Conservation (phyloP, 2,797 vertebrate genomes). For the Microhierax caerulescens region DNA sequence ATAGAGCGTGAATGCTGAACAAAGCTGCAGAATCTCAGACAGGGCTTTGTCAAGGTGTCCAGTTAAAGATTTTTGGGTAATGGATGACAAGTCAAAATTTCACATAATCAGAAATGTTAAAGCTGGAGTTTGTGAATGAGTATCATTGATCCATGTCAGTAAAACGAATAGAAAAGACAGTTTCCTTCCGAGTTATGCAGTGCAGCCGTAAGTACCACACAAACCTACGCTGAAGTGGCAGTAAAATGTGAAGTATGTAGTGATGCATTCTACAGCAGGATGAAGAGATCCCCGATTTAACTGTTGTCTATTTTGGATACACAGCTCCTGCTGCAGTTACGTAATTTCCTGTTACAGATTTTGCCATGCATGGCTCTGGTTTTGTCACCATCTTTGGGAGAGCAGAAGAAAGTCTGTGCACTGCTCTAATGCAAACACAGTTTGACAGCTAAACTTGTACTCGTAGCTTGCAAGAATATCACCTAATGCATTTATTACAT, state of each 20-base stretch:
- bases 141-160: neutral
- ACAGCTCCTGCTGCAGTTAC: neutral
- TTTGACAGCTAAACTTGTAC: neutral
- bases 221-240: neutral
- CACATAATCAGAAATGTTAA: neutral
- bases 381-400: neutral
- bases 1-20: neutral
- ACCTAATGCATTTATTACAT: neutral
- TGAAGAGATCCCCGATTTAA: neutral
- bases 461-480: neutral
- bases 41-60: neutral
- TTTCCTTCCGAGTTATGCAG: fast-evolving
- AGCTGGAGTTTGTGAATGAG: neutral
- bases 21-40: neutral
- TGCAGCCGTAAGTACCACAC: neutral
- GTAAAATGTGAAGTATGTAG: neutral
- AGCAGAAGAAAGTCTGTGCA: neutral
- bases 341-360: fast-evolving
- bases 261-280: neutral
- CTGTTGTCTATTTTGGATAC: neutral
- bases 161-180: neutral
- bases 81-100: neutral
- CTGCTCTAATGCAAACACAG: neutral
- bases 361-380: neutral
- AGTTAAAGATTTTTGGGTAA: neutral